Base-by-base conservation (phyloP, 2,797 vertebrate species). In the Australoheros facetus region DNA sequence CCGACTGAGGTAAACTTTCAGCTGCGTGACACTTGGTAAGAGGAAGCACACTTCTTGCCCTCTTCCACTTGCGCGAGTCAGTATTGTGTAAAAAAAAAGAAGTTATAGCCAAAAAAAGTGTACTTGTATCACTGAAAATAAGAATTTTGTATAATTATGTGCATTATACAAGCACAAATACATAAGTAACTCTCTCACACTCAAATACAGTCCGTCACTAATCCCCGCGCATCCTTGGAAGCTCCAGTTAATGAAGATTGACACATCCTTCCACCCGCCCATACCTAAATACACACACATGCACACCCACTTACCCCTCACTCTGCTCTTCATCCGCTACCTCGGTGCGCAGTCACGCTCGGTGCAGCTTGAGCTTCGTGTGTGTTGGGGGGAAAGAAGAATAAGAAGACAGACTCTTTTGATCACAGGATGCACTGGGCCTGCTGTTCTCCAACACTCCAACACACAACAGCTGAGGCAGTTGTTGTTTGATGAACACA, bases 271-370 rank as follows among this genome's bases (percentile, higher is more conserved):
- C 19, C 53, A 13, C 10, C 69, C 26, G 66, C 42, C 10, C 73
- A 75, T 48, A 30, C 62, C 42, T 45, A 45, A 45, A 28, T 9
- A 3, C 58, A 79, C 56, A 72, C 28, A 59, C 58, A 60, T 16
- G 26, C 17, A 69, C 8, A 32, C 32, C 9, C 71, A 42, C 28
- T 17, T 71, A 57, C 28, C 11, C 58, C 64, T 76, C 39, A 4
- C 56, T 73, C 71, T 73, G 57, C 83, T 75, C 75, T 64, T 91
- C 76, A 91, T 92, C 88, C 87, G 13, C 71, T 64, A 39, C 71
- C 79, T 84, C 1, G 10, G 71, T 91, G 90, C 82, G 3, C 56
- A 81, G 88, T 88, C 90, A 91, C 83, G 79, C 69, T 69, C 3
- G 62, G 37, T 81, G 73, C 73, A 83, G 74, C 60, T 6, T 45